A percentile compares a stretch with the other conserved stretches of the same genome.
These are phyloP conservation scores for Pangasius krempfi DNA, from an alignment of 2,797 vertebrate species.

Conservation along the genomic window DNA sequence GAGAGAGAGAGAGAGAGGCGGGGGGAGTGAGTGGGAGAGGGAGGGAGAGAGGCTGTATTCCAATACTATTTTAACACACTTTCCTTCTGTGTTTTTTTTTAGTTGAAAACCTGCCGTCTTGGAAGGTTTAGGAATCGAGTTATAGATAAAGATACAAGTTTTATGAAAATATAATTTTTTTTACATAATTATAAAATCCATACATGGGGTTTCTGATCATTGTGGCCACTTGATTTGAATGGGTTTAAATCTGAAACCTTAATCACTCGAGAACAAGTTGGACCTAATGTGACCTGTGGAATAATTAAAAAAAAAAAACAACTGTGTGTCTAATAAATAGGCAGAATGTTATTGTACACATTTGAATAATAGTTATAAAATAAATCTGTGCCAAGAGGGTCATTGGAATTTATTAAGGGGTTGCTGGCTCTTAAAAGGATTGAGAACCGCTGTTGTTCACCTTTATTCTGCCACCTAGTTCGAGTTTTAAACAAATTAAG, in stretches of 20 bases:
- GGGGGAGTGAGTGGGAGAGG: too few relatives aligned
- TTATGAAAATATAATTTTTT: too few relatives aligned
- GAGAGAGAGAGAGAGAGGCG: background rate
- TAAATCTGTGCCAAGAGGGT: too few relatives aligned
- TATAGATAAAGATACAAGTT: too few relatives aligned
- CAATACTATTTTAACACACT: conserved; percentile 21
- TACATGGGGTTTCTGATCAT: background rate
- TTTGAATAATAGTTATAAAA: background rate
- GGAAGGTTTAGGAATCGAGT: background rate
- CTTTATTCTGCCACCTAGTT: background rate
- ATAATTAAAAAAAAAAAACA: too few relatives aligned
- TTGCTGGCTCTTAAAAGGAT: background rate
- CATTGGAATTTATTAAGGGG: background rate
- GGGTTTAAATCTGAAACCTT: background rate
- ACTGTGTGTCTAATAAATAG: background rate
- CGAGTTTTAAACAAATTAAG: background rate
- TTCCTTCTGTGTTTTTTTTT: background rate
- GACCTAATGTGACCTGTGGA: background rate
- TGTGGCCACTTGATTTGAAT: background rate
- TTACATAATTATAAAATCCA: background rate
- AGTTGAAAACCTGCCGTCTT: background rate
- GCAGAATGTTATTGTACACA: background rate
- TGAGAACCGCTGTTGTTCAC: background rate
- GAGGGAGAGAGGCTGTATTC: background rate
- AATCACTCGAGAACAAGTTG: background rate